Percentiles rank a stretch among this genome's conserved stretches.
Evolutionary conservation across 1,140 invertebrate genomes (phyloP).

Genomic region (Zophobas morio): DNA sequence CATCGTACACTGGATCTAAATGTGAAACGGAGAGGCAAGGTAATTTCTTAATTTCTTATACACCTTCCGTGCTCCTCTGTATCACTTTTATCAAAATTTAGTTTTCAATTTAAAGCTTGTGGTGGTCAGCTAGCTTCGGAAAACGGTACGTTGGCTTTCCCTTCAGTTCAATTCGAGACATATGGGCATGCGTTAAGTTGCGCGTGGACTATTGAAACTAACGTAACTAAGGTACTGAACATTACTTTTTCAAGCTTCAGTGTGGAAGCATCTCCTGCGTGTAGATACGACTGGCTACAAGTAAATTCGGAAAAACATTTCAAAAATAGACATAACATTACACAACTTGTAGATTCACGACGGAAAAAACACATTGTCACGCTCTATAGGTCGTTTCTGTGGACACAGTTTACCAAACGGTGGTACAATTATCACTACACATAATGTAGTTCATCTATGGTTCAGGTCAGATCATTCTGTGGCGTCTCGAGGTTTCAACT

Average conservation of each 20-base stretch:
- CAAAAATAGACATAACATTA: no score
- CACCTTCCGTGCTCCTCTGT: not conserved
- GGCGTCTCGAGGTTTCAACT: constrained; percentile 77
- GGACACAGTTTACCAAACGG: constrained; percentile 76
- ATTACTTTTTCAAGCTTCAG: constrained; percentile 84
- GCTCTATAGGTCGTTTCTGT: constrained; percentile 83
- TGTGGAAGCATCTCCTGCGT: constrained; percentile 76
- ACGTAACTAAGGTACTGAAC: constrained; percentile 80
- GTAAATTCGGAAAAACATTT: constrained; percentile 64
- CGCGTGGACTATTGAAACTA: constrained; percentile 83
- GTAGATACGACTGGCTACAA: constrained; percentile 80
- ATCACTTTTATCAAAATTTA: not conserved
- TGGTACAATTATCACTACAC: constrained; percentile 80
- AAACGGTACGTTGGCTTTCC: constrained; percentile 77
- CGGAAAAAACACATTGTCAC: constrained; percentile 77
- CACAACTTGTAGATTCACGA: constrained; percentile 79
- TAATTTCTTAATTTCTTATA: constrained; percentile 57
- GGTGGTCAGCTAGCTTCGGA: constrained; percentile 75
- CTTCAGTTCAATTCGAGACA: constrained; percentile 71
- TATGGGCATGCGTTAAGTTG: constrained; percentile 81
- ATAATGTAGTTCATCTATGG: constrained; percentile 83
- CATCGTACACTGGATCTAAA: constrained; percentile 72
- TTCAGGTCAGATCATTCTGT: constrained; percentile 80
- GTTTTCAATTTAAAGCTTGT: constrained; percentile 70
- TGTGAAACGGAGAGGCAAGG: constrained; percentile 70